Base-by-base conservation (phyloP, 1,140 invertebrate species). In the Helicoverpa zea region DNA sequence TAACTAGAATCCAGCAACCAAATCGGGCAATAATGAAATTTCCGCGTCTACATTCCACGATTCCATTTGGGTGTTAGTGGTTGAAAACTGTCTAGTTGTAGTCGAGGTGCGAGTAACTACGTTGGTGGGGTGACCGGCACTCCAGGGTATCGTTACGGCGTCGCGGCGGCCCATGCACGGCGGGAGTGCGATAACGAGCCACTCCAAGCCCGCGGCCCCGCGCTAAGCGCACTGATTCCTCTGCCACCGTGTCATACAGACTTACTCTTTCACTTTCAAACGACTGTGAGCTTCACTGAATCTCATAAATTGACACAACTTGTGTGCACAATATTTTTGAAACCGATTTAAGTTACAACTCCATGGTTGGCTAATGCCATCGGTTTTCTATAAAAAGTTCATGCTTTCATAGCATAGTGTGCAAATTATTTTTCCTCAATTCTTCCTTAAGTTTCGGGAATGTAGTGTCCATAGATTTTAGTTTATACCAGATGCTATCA, bases 181-280 rank as follows among this genome's bases (percentile, higher is more conserved):
- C 81, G 85, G 83, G 83, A 70, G 82, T 80, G 77, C 80, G 77
- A 82, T 87, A 87, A 87, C 86, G 86, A 87, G 86, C 86, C 86
- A 86, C 86, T 87, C 83, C 82, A 86, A 68, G 82, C 79, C 75
- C 77, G 83, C 81, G 80, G 64, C 63, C 29, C 63, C 63, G 49
- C 70, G 64, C 68, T 82, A 77, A 80, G 82, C 82, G 74, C 81
- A 80, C 79, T 77, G 81, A 79, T 83, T 72, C 75, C 66, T 49
- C 16, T 80, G 75, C 54, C 79, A 81, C 76, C 81, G 75, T 18
- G 73, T 64, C 52, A 64, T 52, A 70, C 56, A 59, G 16, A 18
- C 73, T 54, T 54, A 59, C 59, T 30, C 75, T 66, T 54, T 63
- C 35, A 77, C 78, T 43, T 58, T 73, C 52, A 74, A 70, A n/a